phyloP scores from a whole-genome alignment of 2,888 invertebrate genomes.

The Dolomedes plantarius region DNA sequence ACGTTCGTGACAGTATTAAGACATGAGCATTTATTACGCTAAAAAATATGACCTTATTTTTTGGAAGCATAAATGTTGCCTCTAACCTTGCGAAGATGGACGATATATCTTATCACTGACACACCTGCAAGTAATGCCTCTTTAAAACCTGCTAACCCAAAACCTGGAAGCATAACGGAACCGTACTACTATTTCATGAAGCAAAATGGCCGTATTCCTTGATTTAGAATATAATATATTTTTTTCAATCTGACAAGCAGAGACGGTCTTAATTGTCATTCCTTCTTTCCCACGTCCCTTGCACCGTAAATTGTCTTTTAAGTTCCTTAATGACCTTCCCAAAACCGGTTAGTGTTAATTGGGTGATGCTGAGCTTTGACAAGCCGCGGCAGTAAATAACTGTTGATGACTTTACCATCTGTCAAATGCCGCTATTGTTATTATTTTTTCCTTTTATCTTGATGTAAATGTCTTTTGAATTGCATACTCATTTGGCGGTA shows the following conservation, averaged over 20 bases:
- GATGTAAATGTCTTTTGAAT: background rate
- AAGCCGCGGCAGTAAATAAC: slow-evolving; percentile 43
- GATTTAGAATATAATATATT: slow-evolving; percentile 42
- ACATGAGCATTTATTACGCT: too few relatives aligned
- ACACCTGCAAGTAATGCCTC: too few relatives aligned
- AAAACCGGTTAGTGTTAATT: slow-evolving; percentile 59
- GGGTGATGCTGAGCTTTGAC: slow-evolving; percentile 25
- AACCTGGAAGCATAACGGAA: too few relatives aligned
- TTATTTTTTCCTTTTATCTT: background rate
- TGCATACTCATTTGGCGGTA: background rate
- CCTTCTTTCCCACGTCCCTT: slow-evolving; percentile 1
- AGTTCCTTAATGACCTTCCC: slow-evolving; percentile 19
- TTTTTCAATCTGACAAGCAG: slow-evolving; percentile 30
- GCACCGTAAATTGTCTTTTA: slow-evolving; percentile 23
- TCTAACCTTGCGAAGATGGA: too few relatives aligned
- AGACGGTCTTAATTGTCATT: slow-evolving; percentile 40
- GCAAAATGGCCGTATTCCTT: too few relatives aligned
- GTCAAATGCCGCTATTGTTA: background rate
- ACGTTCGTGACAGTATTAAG: too few relatives aligned
- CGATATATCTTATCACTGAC: too few relatives aligned
- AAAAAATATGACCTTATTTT: too few relatives aligned
- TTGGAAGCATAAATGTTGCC: too few relatives aligned
- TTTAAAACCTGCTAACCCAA: too few relatives aligned
- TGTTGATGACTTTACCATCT: slow-evolving; percentile 8
- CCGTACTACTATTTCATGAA: too few relatives aligned